Base-by-base conservation (phyloP, 2,888 invertebrate genomes). In the Bombylius major region DNA sequence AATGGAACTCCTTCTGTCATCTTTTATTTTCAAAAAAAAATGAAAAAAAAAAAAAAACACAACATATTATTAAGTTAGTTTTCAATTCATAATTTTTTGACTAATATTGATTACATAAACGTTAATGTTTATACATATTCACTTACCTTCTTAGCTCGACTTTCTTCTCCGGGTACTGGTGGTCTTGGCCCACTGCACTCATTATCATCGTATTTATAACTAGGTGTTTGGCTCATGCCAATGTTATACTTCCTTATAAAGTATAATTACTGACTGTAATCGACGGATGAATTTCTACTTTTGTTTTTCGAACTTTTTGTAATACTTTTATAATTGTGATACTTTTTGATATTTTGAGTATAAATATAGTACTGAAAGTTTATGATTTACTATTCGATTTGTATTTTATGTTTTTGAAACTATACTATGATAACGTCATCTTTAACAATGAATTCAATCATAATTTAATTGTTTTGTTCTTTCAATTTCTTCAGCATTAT, bases 121-220 rank as follows among this genome's bases (percentile, higher is more conserved):
- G 23, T 23, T 23, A 23, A 23, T 23, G 3, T 23, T 23, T 23
- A 23, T n/a, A n/a, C n/a, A n/a, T 23, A 23, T 23, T 23, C 1
- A 23, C 53, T 32, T 56, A 73, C 74, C 73, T 75, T 75, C 68
- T 68, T 71, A 68, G 65, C 67, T 59, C 73, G 70, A 66, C 73
- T 70, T 70, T 75, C 74, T 73, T 84, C 83, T 79, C 88, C 89
- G 69, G 87, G 84, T 71, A 89, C 87, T 69, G 89, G 89, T 76
- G 89, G 89, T 79, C 89, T 80, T 72, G 88, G 88, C 64, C 75
- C 75, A 71, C 72, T 72, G 69, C 72, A 70, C 69, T 74, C 75
- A 75, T 75, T 72, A 70, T 74, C 74, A 67, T 72, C 71, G 69
- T 69, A 67, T 70, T 72, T 73, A 63, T 68, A 67, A 62, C 67